Percentiles rank a stretch among this genome's conserved stretches.
These are phyloP conservation scores for Blastobasis adustella DNA, from an alignment of 2,888 invertebrate species.

Conservation along the genomic window DNA sequence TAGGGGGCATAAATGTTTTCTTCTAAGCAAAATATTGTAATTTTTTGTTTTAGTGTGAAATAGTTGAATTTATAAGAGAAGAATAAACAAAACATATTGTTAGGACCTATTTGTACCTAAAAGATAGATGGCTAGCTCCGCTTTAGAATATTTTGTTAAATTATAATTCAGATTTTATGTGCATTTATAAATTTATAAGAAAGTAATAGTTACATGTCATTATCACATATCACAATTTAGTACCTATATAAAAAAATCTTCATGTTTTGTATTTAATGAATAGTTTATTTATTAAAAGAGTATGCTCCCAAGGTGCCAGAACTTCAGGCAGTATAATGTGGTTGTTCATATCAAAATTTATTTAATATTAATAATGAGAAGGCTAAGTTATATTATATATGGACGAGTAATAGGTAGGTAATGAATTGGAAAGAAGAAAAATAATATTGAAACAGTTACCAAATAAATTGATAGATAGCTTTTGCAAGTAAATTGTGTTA, in stretches of 20 bases:
- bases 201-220: conserved; percentile 37
- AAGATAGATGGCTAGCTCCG: no score
- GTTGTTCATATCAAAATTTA: conserved; percentile 21
- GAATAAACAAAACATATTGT: no score
- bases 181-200: no score
- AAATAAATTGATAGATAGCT: conserved; percentile 26
- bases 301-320: conserved; percentile 45
- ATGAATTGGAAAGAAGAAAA: not conserved
- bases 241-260: no score
- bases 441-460: not conserved
- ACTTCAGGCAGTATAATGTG: conserved; percentile 28
- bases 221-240: conserved; percentile 42
- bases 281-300: not conserved
- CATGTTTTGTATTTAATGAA: no score
- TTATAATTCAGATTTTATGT: no score
- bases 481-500: conserved; percentile 32
- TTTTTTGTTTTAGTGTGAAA: not conserved
- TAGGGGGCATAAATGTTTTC: no score
- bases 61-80: not conserved
- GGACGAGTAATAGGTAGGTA: no score
- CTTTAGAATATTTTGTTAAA: no score
- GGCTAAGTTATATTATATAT: no score
- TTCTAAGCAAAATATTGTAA: no score
- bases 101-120: no score
- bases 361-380: not conserved